A percentile compares a stretch with the other conserved stretches of the same genome.
phyloP scores from a whole-genome alignment of 2,888 invertebrate genomes.

The Galerucella nymphaeae region DNA sequence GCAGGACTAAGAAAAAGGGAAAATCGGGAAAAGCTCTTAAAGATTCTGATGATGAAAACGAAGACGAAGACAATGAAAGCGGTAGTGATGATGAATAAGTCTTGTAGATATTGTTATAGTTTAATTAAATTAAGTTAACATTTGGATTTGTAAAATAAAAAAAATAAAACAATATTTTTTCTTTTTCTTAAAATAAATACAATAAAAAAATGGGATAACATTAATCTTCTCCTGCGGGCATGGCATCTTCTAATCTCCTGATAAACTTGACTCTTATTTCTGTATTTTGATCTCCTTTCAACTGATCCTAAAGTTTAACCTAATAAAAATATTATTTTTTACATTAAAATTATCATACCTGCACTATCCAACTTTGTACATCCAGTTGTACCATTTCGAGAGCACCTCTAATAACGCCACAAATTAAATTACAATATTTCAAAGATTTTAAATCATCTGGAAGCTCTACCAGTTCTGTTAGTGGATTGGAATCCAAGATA shows the following conservation, averaged over 20 bases:
- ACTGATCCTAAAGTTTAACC: constrained; percentile 78
- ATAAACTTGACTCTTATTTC: constrained; percentile 96
- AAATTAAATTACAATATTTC: constrained; percentile 92
- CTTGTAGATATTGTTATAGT: neutral
- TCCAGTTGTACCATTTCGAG: constrained; percentile 99
- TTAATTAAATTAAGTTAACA: neutral
- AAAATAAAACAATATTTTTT: neutral
- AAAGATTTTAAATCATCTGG: constrained; percentile 85
- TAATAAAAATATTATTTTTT: neutral
- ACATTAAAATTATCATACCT: constrained; percentile 56
- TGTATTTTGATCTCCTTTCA: constrained; percentile 93
- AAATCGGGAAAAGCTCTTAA: constrained; percentile 79
- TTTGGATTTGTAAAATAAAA: neutral
- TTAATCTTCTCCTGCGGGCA: constrained; percentile 98
- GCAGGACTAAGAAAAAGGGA: constrained; percentile 77
- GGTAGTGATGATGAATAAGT: constrained; percentile 27
- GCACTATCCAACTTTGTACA: constrained; percentile 92
- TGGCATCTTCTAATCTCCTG: constrained; percentile 94
- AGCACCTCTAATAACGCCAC: constrained; percentile 92
- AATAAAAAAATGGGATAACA: constrained; percentile 28
- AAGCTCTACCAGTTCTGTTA: constrained; percentile 97
- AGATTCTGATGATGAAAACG: constrained; percentile 75
- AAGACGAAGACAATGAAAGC: constrained; percentile 50
- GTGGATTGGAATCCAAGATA: constrained; percentile 92
- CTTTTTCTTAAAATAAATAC: neutral